These are phyloP conservation scores for Xenopus laevis DNA, from an alignment of 2,113 vertebrate genomes.

Conservation along the genomic window DNA sequence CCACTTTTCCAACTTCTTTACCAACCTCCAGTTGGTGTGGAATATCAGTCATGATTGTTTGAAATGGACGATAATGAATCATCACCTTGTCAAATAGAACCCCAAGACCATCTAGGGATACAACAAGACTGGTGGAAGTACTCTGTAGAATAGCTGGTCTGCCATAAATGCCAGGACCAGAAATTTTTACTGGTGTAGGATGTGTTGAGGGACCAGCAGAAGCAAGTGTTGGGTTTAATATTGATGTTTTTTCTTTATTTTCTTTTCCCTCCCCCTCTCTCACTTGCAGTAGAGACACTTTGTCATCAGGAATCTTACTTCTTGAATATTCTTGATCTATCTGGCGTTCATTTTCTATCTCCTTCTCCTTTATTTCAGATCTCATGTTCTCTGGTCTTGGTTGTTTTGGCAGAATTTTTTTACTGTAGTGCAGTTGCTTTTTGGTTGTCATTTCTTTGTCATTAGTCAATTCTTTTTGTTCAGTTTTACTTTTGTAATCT, in stretches of 20 bases:
- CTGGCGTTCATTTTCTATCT: not conserved
- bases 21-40: conserved; percentile 53
- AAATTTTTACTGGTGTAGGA: no score
- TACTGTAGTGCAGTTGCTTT: no score
- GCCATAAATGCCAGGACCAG: not conserved
- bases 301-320: not conserved
- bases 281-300: not conserved
- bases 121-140: conserved; percentile 47
- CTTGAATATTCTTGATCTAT: not conserved
- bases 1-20: conserved; percentile 47
- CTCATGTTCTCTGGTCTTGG: not conserved
- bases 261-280: no score
- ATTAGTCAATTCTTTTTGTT: no score
- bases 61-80: conserved; percentile 44
- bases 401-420: not conserved
- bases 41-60: not conserved
- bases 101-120: conserved; percentile 58
- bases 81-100: conserved; percentile 57
- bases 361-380: conserved; percentile 1
- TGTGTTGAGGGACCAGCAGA: no score
- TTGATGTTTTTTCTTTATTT: not conserved
- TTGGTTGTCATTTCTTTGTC: no score
- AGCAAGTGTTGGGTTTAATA: not conserved
- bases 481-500: no score
- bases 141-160: conserved; percentile 52